Conservation (phyloP, 1,140 invertebrate genomes). For the Heliconius himera region DNA sequence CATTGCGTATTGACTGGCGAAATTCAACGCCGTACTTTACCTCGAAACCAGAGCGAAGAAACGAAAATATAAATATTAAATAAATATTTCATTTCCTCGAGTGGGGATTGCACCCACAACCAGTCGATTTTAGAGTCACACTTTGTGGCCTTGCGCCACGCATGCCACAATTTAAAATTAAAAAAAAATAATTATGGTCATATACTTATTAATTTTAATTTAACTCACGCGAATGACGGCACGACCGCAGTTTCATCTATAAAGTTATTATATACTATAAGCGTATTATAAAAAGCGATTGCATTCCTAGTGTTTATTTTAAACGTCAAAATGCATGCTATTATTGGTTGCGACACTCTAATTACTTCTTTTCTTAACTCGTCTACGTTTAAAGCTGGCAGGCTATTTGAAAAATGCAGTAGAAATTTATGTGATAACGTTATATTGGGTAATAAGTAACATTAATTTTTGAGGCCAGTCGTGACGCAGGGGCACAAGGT, state of each 20-base stretch:
- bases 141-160: too few species aligned
- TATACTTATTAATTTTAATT: background rate
- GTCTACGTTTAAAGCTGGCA: background rate
- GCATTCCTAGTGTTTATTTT: conserved; percentile 18
- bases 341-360: conserved; percentile 26
- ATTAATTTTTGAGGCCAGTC: too few species aligned
- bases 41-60: too few species aligned
- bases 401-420: background rate
- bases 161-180: too few species aligned
- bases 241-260: conserved; percentile 5
- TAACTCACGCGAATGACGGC: background rate
- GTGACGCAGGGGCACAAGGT: too few species aligned
- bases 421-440: background rate
- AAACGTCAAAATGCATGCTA: conserved; percentile 7
- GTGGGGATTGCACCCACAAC: too few species aligned
- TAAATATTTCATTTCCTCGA: too few species aligned
- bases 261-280: background rate
- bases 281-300: conserved; percentile 14
- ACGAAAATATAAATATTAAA: too few species aligned
- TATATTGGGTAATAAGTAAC: background rate
- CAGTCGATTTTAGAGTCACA: too few species aligned
- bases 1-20: too few species aligned
- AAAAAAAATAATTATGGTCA: too few species aligned
- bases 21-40: too few species aligned
- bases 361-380: conserved; percentile 20